Conservation (phyloP, 2,113 vertebrate species). For the Heliornis fulica region DNA sequence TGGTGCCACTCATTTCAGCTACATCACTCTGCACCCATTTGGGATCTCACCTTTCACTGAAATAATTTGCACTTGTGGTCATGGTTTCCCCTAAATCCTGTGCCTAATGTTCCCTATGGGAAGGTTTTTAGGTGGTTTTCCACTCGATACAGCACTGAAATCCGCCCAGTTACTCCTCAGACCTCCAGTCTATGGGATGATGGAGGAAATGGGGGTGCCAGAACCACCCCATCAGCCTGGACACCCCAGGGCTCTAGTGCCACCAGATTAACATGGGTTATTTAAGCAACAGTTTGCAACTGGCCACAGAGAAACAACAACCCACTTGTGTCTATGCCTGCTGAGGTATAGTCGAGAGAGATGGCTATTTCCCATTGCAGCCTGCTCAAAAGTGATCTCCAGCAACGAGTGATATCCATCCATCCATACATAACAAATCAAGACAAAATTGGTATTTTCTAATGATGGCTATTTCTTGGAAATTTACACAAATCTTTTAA, state of each 20-base stretch:
- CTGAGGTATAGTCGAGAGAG: neutral
- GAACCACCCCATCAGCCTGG: neutral
- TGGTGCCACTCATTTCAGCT: neutral
- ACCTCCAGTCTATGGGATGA: neutral
- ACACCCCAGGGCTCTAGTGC: neutral
- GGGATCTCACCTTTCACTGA: neutral
- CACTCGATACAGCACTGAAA: neutral
- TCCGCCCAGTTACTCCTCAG: neutral
- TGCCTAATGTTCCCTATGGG: neutral
- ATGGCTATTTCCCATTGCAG: neutral
- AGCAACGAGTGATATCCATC: neutral
- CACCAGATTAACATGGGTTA: rapidly evolving
- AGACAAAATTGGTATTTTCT: neutral
- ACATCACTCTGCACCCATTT: neutral
- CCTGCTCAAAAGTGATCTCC: neutral
- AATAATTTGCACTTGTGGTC: neutral
- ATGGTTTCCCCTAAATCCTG: neutral
- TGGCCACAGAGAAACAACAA: neutral
- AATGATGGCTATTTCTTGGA: neutral
- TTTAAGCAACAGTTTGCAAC: neutral
- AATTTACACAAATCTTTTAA: neutral
- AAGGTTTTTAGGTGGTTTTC: neutral
- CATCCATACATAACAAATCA: neutral
- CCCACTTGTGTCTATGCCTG: neutral
- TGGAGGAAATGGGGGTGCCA: neutral